Base-by-base conservation (phyloP, 1,140 invertebrate species). In the Steinernema feltiae region DNA sequence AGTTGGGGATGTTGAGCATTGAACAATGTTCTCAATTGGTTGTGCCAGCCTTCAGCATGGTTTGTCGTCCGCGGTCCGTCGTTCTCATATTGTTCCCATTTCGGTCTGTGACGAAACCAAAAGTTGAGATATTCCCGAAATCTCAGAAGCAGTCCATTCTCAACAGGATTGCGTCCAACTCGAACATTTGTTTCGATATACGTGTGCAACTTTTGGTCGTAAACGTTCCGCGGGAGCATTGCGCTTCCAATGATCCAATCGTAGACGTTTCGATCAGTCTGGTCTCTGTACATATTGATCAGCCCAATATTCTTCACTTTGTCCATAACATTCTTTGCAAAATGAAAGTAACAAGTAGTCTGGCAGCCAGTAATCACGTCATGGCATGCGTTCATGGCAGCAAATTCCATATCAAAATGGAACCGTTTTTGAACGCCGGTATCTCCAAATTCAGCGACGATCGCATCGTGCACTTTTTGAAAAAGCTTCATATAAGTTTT, bases 241-340 rank as follows among this genome's bases (percentile, higher is more conserved):
- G 53, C 53, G 24, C 53, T 63, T 12, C 53, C 53, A 27, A 63
- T 63, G 24, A 63, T 63, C 53, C 53, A 63, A 21, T 63, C 24
- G 53, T 63, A 63, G 24, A 63, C 7, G 18, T 18, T 27, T 3
- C 15, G 24, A 7, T 15, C 7, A n/a, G 7, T 21, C 3, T 63
- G 24, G 15, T 63, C 3, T 3, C 2, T 18, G 53, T 63, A 63
- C 7, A 63, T 3, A 63, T 63, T 21, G 15, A 12, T 12, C 7
- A 63, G 53, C 3, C 53, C 53, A 7, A 17, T 15, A 17, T 17
- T 27, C 15, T 63, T 27, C 53, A 63, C 53, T 12, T 27, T 63
- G 53, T 63, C 53, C 53, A 63, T 63, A 3, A 63, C 24, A 27
- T 63, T 46, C n/a, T 46, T 63, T 12, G 53, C 53, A 63, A 63